Evolutionary conservation across 2,113 vertebrate genomes (phyloP), one percentile per base, ranked within the genome.

Genomic region (Thryonomys swinderianus): DNA sequence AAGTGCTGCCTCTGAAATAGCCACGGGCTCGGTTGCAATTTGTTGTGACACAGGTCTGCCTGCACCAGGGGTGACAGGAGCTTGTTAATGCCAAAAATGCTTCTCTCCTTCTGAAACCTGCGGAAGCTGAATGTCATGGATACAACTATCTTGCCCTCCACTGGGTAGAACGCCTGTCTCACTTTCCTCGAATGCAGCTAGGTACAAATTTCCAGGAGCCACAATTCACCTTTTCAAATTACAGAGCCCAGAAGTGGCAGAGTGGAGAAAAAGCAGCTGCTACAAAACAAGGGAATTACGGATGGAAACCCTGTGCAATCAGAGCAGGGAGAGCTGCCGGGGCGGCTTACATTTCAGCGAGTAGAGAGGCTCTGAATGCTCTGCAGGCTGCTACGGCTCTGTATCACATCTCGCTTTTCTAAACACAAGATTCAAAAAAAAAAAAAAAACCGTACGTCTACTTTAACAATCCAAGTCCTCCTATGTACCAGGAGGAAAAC

Each of bases 191-290:
- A 96, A 94, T n/a, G 90, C 90, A 95, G 90, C 17, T 5, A 93
- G 71, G 94, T 83, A 91, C 95, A 85, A 66, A 95, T 73, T 92
- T 97, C 91, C 76, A 95, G 83, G 73, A 97, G 93, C 71, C 69
- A 95, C 76, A 88, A 73, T 89, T 95, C 91, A 76, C 82, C 93
- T 96, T 94, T 96, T 69, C 95, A 96, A 96, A 96, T 89, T 51
- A 92, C 82, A 95, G 67, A 96, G 53, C 69, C 87, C 30, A 64
- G 66, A 78, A 96, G 85, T 64, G 78, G 81, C 79, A 27, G 78
- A 71, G 84, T 61, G 7, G 59, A 66, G 88, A 79, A 81, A 85
- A 92, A 8, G 14, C 42, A 94, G 88, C 94, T 74, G 67, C 89
- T 42, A 45, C 69, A 74, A 91, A 95, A 94, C 84, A 95, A 96